A percentile compares a stretch with the other conserved stretches of the same genome.
These are phyloP conservation scores for Prunella himalayana DNA, from an alignment of 2,113 vertebrate species.

Conservation along the genomic window DNA sequence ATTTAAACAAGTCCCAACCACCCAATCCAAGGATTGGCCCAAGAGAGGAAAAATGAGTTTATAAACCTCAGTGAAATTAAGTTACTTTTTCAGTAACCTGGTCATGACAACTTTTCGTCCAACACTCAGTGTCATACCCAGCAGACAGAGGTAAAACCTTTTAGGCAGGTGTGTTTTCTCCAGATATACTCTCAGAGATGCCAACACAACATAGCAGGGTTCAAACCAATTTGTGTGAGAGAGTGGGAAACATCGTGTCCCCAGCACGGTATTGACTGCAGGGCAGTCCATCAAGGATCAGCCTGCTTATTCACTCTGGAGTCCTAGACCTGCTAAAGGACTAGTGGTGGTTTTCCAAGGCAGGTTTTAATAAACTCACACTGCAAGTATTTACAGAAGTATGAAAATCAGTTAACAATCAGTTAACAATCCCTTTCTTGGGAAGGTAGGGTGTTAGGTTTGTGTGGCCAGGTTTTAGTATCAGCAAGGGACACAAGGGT, in stretches of 20 bases:
- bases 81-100: neutral
- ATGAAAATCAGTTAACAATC: neutral
- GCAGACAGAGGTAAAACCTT: neutral
- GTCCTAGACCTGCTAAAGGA: neutral
- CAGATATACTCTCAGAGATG: neutral
- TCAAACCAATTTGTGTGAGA: neutral
- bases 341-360: neutral
- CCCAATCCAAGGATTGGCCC: neutral
- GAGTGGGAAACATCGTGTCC: accelerated
- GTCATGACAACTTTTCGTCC: neutral
- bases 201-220: neutral
- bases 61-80: neutral
- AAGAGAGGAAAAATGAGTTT: neutral
- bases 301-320: neutral
- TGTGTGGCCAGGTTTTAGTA: neutral
- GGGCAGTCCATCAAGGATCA: neutral
- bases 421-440: neutral
- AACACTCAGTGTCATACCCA: neutral
- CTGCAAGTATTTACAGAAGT: neutral
- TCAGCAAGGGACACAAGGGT: neutral
- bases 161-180: neutral
- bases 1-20: neutral
- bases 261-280: accelerated
- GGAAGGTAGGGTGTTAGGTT: neutral
- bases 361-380: neutral